These are phyloP conservation scores for Melanchra persicariae DNA, from an alignment of 2,888 invertebrate species.

Conservation along the genomic window DNA sequence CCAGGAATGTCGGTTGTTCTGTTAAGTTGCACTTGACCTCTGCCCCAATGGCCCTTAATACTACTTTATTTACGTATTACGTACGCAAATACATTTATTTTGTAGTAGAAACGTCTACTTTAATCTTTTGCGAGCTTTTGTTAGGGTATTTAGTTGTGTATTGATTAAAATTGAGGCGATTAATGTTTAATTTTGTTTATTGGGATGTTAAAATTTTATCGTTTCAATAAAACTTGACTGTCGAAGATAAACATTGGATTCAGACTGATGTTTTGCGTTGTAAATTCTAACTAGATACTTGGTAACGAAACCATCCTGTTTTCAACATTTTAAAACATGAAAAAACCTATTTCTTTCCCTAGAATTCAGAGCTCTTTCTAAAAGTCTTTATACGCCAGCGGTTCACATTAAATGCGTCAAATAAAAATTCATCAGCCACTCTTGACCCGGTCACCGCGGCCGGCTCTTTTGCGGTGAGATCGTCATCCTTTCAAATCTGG, in stretches of 20 bases:
- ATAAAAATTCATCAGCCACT: conserved; percentile 70
- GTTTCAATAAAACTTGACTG: neutral
- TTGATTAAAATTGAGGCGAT: conserved; percentile 40
- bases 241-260: neutral
- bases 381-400: conserved; percentile 21
- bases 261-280: neutral
- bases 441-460: conserved; percentile 72
- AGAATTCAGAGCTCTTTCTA: conserved; percentile 13
- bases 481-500: conserved; percentile 78
- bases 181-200: conserved; percentile 39
- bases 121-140: conserved; percentile 29
- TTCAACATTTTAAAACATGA: conserved; percentile 3
- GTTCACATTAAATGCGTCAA: conserved; percentile 60
- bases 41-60: conserved; percentile 45
- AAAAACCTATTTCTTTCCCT: neutral
- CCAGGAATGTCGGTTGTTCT: conserved; percentile 59
- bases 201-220: conserved; percentile 19
- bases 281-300: neutral
- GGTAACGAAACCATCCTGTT: neutral
- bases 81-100: conserved; percentile 52
- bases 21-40: conserved; percentile 61
- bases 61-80: conserved; percentile 59
- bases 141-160: conserved; percentile 24
- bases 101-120: conserved; percentile 40
- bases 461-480: conserved; percentile 74